Evolutionary conservation across 2,113 vertebrate species (phyloP), one percentile per base, ranked within the genome.

Genomic region (Elephas maximus): DNA sequence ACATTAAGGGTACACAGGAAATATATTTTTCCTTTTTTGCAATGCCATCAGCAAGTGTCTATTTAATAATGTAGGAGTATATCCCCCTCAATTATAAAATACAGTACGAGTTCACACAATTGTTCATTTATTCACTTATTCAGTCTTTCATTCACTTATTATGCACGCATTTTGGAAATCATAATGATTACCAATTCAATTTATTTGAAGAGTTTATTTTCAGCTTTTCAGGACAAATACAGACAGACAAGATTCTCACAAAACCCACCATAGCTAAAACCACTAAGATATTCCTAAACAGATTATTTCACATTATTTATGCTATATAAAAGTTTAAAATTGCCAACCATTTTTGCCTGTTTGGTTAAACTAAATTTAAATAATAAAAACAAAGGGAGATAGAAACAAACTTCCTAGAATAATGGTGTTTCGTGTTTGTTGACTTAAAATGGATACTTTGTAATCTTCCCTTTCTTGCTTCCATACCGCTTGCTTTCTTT

Each of bases 271-370:
- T 5, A 96, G 24, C 41, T 83, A 88, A 69, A 33, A 44, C 74
- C 12, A 21, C 33, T 92, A 63, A 26, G 30, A 44, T 94, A 53
- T 69, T 65, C 93, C 15, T 53, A 83, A 95, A 78, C 37, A 45
- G 15, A 85, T 88, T 84, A 2, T 23, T 65, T 53, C 1, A 51
- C 0, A 30, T 94, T 84, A 57, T 57, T 93, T 14, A 74, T 48
- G 18, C 6, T 89, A 62, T 41, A 94, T 60, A 84, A 71, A 92
- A 62, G 18, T 74, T 77, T 89, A 73, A 81, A 89, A 91, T 71
- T 17, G 15, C 15, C 53, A 57, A 57, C 3, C 14, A 14, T 57
- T 74, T 79, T 78, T 93, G 1, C 78, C 80, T 10, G 8, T 77
- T 69, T 90, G 78, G 53, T 91, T 69, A 77, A 37, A 67, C 18